phyloP scores from a whole-genome alignment of 2,888 invertebrate species.

The Priocnemis perturbator region DNA sequence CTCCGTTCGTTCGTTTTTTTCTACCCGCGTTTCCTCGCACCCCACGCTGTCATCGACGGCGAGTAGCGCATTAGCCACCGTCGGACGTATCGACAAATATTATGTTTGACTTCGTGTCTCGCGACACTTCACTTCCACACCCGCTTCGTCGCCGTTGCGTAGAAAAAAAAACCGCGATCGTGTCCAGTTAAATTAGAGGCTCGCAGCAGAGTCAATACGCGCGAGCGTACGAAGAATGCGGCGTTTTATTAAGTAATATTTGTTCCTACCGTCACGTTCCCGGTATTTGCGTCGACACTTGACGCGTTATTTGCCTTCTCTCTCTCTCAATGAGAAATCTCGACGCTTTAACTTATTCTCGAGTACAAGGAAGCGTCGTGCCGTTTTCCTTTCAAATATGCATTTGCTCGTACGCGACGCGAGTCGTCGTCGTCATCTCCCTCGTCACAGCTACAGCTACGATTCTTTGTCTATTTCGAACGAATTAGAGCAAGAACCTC shows the following conservation, averaged over 20 bases:
- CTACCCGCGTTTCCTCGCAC: background rate
- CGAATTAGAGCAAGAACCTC: constrained; percentile 44
- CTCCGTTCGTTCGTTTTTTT: constrained; percentile 27
- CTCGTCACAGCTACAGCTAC: too few species aligned
- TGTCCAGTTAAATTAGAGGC: too few species aligned
- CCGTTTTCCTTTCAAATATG: background rate
- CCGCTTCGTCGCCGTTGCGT: background rate
- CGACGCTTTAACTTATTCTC: background rate
- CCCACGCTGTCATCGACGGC: constrained; percentile 7
- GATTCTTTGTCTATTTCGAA: too few species aligned
- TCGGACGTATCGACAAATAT: constrained; percentile 9
- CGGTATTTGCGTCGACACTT: background rate
- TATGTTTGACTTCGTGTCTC: background rate
- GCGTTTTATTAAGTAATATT: too few species aligned
- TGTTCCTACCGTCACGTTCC: too few species aligned
- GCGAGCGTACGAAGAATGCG: too few species aligned
- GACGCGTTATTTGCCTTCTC: background rate
- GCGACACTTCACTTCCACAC: background rate
- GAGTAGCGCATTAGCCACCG: background rate
- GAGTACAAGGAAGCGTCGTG: background rate
- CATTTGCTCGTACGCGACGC: too few species aligned
- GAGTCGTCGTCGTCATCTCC: too few species aligned
- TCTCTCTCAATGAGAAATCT: background rate
- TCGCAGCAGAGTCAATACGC: too few species aligned
- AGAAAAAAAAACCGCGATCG: too few species aligned